A percentile compares a stretch with the other conserved stretches of the same genome.
phyloP scores from a whole-genome alignment of 2,888 invertebrate species.

The Cryptocephalus primarius region DNA sequence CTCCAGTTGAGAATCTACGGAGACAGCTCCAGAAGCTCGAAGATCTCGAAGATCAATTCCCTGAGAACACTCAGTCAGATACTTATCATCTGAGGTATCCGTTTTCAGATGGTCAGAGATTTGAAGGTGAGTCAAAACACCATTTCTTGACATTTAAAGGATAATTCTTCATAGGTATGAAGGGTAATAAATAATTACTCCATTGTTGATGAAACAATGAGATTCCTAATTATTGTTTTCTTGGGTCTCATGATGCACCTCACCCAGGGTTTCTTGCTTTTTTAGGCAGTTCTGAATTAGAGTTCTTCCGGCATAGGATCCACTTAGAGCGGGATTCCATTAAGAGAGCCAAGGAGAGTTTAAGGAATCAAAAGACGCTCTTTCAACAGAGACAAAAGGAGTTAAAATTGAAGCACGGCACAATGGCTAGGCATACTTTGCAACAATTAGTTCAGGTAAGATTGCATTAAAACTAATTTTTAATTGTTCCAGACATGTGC shows the following conservation, averaged over 20 bases:
- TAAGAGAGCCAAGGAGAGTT: constrained; percentile 66
- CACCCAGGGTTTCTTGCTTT: too few relatives aligned
- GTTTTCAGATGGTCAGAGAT: constrained; percentile 52
- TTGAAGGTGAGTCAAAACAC: constrained; percentile 25
- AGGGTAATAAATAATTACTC: too few relatives aligned
- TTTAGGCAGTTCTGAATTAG: constrained; percentile 51
- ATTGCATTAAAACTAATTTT: too few relatives aligned
- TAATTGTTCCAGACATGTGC: too few relatives aligned
- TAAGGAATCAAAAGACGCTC: constrained; percentile 56
- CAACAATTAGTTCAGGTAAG: constrained; percentile 45
- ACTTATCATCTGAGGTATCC: constrained; percentile 74
- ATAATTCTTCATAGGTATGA: too few relatives aligned
- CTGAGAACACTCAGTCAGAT: constrained; percentile 51
- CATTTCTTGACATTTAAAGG: too few relatives aligned
- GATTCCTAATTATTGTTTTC: too few relatives aligned
- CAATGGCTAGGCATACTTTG: constrained; percentile 41
- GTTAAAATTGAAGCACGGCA: constrained; percentile 35
- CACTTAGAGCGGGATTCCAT: constrained; percentile 72
- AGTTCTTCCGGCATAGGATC: constrained; percentile 74
- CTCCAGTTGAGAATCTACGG: constrained; percentile 68
- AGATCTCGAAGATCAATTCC: constrained; percentile 72
- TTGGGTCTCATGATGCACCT: too few relatives aligned
- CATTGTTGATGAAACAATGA: too few relatives aligned
- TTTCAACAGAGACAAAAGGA: constrained; percentile 55
- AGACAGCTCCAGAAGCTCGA: constrained; percentile 71